These are phyloP conservation scores for Drosophila recens DNA, from an alignment of 2,888 invertebrate genomes.

Conservation along the genomic window DNA sequence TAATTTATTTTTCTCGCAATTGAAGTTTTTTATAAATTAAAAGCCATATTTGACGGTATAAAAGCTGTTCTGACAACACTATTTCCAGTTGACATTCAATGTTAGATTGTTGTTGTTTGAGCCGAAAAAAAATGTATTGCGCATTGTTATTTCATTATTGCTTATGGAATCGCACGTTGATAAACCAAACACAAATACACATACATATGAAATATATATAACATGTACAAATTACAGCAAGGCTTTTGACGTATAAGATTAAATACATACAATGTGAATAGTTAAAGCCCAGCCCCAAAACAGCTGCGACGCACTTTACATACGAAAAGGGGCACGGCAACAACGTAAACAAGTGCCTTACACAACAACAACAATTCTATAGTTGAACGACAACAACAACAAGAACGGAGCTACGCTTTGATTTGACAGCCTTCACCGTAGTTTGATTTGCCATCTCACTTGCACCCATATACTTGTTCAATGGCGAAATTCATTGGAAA, in stretches of 20 bases:
- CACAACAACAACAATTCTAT: conserved; percentile 10
- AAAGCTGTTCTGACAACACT: not conserved
- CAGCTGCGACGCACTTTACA: conserved; percentile 60
- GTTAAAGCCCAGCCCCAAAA: conserved; percentile 36
- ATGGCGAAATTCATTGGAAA: conserved; percentile 32
- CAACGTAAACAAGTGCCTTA: conserved; percentile 20
- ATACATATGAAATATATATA: not conserved
- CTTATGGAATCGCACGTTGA: conserved; percentile 36
- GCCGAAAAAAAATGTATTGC: conserved; percentile 45
- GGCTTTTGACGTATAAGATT: conserved; percentile 22
- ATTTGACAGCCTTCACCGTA: conserved; percentile 8
- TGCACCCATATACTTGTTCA: conserved; percentile 6
- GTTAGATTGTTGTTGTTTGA: conserved; percentile 7
- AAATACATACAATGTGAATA: not conserved
- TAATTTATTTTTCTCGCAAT: not conserved
- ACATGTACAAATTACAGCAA: conserved; percentile 15
- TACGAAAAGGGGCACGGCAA: conserved; percentile 61
- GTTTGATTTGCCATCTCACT: conserved; percentile 23
- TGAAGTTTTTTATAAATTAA: not conserved
- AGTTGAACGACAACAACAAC: conserved; percentile 17
- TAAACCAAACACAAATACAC: conserved; percentile 36
- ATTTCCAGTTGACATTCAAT: conserved; percentile 22
- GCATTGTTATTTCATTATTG: conserved; percentile 52
- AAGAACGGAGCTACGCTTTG: conserved; percentile 16
- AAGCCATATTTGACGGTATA: not conserved